Conservation (phyloP, 2,888 invertebrate genomes). For the Argyresthia goedartella region DNA sequence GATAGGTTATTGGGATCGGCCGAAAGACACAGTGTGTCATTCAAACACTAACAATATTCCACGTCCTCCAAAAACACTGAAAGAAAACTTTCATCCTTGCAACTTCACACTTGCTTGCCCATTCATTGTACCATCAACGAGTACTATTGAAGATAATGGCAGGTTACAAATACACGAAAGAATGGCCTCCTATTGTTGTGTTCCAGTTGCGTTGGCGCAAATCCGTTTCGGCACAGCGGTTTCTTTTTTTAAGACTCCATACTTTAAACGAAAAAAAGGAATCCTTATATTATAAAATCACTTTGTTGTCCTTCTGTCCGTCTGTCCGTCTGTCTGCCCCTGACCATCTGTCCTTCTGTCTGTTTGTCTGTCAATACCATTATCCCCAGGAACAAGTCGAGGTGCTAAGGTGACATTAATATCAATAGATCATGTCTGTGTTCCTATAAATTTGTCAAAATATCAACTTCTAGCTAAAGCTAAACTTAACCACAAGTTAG, state of each 20-base stretch:
- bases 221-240: not conserved
- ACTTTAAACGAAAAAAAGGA: not conserved
- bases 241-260: not conserved
- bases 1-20: no score
- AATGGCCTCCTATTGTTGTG: constrained; percentile 10
- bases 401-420: no score
- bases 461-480: no score
- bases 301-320: not conserved
- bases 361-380: no score
- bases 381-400: no score
- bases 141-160: constrained; percentile 43
- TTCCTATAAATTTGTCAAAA: no score
- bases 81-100: not conserved
- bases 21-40: no score
- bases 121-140: constrained; percentile 52
- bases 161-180: constrained; percentile 59
- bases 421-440: no score
- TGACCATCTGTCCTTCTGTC: no score
- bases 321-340: not conserved
- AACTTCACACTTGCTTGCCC: constrained; percentile 19
- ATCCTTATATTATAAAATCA: not conserved
- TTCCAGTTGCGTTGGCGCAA: constrained; percentile 1
- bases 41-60: no score
- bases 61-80: not conserved
- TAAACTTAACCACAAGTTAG: no score